Conservation (phyloP, 2,888 invertebrate genomes). For the Nemoura dubitans region DNA sequence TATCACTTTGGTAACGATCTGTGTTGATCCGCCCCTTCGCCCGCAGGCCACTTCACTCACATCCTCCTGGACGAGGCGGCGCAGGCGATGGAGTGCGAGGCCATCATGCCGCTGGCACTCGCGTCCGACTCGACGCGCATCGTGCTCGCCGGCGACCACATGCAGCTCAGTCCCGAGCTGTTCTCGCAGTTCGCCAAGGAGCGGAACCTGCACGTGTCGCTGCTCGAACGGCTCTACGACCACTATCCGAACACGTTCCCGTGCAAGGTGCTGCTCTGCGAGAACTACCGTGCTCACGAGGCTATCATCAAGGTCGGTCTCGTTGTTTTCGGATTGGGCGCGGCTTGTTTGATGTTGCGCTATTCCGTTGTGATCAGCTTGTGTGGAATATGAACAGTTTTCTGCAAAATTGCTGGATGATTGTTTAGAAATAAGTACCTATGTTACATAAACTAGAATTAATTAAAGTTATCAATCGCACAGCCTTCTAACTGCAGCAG, state of each 20-base stretch:
- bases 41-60: slow-evolving; percentile 74
- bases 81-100: slow-evolving; percentile 87
- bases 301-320: slow-evolving; percentile 72
- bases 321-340: neutral
- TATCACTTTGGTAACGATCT: neutral
- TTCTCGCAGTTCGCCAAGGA: slow-evolving; percentile 79
- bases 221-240: slow-evolving; percentile 81
- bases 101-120: slow-evolving; percentile 79
- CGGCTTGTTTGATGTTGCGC: neutral
- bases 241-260: slow-evolving; percentile 77
- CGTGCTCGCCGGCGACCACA: slow-evolving; percentile 86
- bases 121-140: slow-evolving; percentile 77
- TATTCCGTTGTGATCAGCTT: too few species aligned
- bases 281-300: slow-evolving; percentile 84
- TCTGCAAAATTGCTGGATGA: too few species aligned
- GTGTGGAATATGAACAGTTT: too few species aligned
- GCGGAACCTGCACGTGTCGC: slow-evolving; percentile 74
- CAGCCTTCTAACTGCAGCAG: too few species aligned
- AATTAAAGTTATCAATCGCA: too few species aligned
- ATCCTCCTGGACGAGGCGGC: slow-evolving; percentile 88
- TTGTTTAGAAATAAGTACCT: too few species aligned
- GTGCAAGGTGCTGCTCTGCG: slow-evolving; percentile 81
- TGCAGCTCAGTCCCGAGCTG: slow-evolving; percentile 84
- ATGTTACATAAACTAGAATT: too few species aligned
- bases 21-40: neutral